These are phyloP conservation scores for Parnassius mnemosyne DNA, from an alignment of 2,888 invertebrate genomes.

Conservation along the genomic window DNA sequence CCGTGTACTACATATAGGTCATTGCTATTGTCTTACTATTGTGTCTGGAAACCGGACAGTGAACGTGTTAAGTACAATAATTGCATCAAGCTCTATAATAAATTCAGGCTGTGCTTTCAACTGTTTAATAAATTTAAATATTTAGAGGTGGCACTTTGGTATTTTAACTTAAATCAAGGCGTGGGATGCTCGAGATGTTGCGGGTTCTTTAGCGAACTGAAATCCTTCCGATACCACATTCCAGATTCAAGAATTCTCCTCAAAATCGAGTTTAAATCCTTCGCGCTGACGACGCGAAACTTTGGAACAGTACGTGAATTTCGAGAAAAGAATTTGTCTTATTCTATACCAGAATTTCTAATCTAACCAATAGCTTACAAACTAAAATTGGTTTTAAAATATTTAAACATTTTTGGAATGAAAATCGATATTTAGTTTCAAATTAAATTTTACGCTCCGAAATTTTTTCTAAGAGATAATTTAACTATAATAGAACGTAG, in stretches of 20 bases:
- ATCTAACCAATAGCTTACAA: no score
- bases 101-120: background rate
- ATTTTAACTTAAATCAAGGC: background rate
- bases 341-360: background rate
- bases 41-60: no score
- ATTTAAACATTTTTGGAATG: no score
- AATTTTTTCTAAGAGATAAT: no score
- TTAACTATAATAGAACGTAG: no score
- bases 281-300: background rate
- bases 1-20: no score
- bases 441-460: no score
- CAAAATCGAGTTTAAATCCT: background rate
- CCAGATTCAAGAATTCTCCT: background rate
- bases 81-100: no score
- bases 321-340: background rate
- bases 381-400: no score
- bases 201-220: conserved; percentile 7
- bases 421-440: no score
- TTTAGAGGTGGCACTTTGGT: background rate
- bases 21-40: no score
- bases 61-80: no score
- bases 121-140: background rate
- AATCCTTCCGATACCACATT: conserved; percentile 2
- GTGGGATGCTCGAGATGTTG: background rate
- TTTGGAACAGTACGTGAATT: background rate